phyloP scores from a whole-genome alignment of 2,888 invertebrate species.

The Brachypalpus laphriformis region DNA sequence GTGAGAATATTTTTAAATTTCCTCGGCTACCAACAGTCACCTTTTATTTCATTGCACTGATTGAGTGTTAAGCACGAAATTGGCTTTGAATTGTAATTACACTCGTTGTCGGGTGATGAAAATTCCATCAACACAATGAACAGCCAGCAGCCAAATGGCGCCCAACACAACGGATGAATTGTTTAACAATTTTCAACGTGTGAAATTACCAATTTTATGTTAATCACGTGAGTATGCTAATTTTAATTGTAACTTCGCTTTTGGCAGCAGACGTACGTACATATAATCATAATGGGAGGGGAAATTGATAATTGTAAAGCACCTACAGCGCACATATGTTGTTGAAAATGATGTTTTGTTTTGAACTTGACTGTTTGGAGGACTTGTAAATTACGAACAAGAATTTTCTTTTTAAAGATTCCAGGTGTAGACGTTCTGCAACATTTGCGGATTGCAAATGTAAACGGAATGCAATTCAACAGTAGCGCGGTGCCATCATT shows the following conservation, averaged over 20 bases:
- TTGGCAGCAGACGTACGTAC: not conserved
- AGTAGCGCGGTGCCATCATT: too few species aligned
- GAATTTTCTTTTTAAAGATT: too few species aligned
- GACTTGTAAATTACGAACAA: too few species aligned
- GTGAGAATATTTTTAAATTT: not conserved
- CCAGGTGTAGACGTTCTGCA: too few species aligned
- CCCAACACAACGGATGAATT: not conserved
- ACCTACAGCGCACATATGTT: not conserved
- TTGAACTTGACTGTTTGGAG: too few species aligned
- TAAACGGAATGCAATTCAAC: too few species aligned
- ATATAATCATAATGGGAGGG: too few species aligned
- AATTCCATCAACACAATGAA: not conserved
- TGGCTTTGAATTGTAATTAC: not conserved
- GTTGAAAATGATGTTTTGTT: too few species aligned
- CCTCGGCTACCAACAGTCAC: not conserved
- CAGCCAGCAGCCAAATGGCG: not conserved
- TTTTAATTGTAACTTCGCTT: not conserved
- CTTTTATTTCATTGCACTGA: not conserved
- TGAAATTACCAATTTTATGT: not conserved
- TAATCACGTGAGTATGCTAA: slow-evolving; percentile 3
- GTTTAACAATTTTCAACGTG: not conserved
- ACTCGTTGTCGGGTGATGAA: not conserved
- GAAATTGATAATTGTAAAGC: not conserved
- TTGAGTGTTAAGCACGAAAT: not conserved
- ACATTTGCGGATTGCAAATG: too few species aligned